A percentile compares a stretch with the other conserved stretches of the same genome.
Evolutionary conservation across 2,797 vertebrate genomes (phyloP).

Genomic region (Champsocephalus esox): DNA sequence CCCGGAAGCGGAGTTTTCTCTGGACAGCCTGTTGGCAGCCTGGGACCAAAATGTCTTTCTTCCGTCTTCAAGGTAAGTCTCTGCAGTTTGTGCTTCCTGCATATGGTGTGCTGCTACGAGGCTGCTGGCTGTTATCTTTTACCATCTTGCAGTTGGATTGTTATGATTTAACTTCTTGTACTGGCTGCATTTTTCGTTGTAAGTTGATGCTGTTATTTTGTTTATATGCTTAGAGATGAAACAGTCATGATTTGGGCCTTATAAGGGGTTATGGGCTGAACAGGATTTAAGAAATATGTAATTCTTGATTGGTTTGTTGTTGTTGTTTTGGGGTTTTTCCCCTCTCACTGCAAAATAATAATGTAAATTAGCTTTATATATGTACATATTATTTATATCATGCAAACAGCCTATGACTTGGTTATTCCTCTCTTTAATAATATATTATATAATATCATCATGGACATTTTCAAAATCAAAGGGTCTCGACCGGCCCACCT

Average conservation of each 20-base stretch:
- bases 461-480: background rate
- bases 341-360: constrained; percentile 19
- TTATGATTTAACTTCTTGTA: background rate
- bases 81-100: background rate
- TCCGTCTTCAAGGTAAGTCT: constrained; percentile 3
- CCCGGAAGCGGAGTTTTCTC: background rate
- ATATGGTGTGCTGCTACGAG: background rate
- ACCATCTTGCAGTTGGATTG: background rate
- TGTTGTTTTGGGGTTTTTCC: background rate
- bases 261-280: constrained; percentile 1
- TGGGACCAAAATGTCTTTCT: background rate
- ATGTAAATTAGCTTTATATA: constrained; percentile 11
- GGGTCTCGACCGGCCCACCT: too few relatives aligned
- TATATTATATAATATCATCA: background rate
- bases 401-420: constrained; percentile 1
- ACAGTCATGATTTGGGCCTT: background rate
- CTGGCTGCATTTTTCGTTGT: background rate
- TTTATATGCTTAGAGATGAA: background rate
- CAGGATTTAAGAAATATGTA: constrained; percentile 20
- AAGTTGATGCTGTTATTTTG: background rate
- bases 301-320: background rate
- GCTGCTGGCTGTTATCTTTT: background rate
- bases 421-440: constrained; percentile 9
- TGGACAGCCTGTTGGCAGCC: background rate
- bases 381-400: constrained; percentile 15